Percentiles rank a stretch among this genome's conserved stretches.
These are phyloP conservation scores for Varanus salvator DNA, from an alignment of 2,113 vertebrate genomes.

Conservation along the genomic window DNA sequence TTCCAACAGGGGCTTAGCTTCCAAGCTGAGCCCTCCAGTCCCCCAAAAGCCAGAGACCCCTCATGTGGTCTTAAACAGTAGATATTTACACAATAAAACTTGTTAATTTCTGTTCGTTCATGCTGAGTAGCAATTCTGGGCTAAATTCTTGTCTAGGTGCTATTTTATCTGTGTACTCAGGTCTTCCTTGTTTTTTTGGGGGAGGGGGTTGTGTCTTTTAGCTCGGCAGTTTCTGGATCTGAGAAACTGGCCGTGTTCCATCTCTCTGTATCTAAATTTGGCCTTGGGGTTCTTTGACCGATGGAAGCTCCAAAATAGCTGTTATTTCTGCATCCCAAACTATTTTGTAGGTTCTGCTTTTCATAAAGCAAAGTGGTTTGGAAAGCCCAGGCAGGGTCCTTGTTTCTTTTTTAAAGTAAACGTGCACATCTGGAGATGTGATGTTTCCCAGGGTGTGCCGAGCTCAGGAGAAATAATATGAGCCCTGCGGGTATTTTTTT, in stretches of 20 bases:
- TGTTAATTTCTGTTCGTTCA: not conserved
- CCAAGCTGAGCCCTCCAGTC: no score
- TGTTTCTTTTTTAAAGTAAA: not conserved
- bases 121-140: not conserved
- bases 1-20: no score
- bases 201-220: not conserved
- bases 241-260: not conserved
- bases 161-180: no score
- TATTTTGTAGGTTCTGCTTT: constrained; percentile 9
- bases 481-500: constrained; percentile 24
- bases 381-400: constrained; percentile 6
- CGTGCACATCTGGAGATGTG: not conserved
- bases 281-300: not conserved
- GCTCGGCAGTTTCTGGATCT: not conserved
- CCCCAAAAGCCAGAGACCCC: no score
- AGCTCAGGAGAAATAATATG: constrained; percentile 2
- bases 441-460: constrained; percentile 11
- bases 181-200: not conserved
- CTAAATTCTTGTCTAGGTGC: no score
- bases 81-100: not conserved
- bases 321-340: not conserved
- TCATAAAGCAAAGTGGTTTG: constrained; percentile 27
- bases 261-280: not conserved
- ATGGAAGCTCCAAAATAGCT: not conserved
- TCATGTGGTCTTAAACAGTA: no score